Evolutionary conservation across 2,888 invertebrate species (phyloP).

Genomic region (Zhengitettix transpicula): DNA sequence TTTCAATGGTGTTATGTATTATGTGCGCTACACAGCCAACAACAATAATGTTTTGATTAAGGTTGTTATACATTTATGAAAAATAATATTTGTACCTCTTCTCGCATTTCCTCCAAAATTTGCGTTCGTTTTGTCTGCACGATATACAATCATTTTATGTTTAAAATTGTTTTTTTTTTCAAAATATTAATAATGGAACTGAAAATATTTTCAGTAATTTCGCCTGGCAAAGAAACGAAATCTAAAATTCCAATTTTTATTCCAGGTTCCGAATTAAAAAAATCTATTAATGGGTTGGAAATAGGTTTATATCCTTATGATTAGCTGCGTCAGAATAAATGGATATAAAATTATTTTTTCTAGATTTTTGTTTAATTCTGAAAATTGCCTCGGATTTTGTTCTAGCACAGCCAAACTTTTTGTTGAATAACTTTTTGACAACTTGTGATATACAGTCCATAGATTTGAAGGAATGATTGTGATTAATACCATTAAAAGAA

Average conservation of each 20-base stretch:
- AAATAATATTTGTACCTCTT: slow-evolving; percentile 1
- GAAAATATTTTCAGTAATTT: neutral
- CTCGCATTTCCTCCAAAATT: slow-evolving; percentile 2
- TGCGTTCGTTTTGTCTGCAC: neutral
- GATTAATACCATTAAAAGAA: neutral
- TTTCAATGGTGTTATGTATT: slow-evolving; percentile 19
- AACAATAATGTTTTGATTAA: slow-evolving; percentile 11
- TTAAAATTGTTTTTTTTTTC: neutral
- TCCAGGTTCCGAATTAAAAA: neutral
- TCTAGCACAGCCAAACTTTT: no score
- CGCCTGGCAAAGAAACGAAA: no score
- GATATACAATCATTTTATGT: neutral
- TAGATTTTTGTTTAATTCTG: no score
- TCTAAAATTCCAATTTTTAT: neutral
- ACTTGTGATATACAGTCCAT: no score
- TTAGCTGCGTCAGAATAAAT: no score
- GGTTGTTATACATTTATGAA: neutral
- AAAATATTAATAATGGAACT: neutral
- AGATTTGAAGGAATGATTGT: no score
- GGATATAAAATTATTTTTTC: no score
- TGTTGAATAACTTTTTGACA: no score
- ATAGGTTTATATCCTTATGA: no score
- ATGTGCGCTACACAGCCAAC: slow-evolving; percentile 21
- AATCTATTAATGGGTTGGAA: no score
- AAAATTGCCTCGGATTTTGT: no score